Conservation (phyloP, 2,888 invertebrate species). For the Melanargia galathea region DNA sequence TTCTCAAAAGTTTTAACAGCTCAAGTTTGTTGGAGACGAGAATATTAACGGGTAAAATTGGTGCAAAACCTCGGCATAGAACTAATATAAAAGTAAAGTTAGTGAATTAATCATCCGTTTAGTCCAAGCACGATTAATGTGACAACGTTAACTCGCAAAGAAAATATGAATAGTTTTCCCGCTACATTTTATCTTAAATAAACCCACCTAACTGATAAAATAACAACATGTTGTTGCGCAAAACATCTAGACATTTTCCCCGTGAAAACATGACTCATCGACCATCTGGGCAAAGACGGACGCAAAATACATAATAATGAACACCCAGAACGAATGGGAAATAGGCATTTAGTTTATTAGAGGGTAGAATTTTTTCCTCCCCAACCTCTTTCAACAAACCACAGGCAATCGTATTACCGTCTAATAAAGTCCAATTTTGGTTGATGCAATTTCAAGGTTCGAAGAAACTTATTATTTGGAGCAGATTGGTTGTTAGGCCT, state of each 20-base stretch:
- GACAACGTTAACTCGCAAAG: too few species aligned
- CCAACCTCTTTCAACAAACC: constrained; percentile 10
- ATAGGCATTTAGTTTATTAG: constrained; percentile 41
- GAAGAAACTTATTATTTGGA: constrained; percentile 24
- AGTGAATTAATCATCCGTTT: neutral
- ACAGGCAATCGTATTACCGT: neutral
- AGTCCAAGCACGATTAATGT: too few species aligned
- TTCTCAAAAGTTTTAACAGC: neutral
- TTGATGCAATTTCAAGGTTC: constrained; percentile 10
- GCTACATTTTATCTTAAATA: too few species aligned
- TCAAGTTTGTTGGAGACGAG: constrained; percentile 3
- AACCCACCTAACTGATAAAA: neutral
- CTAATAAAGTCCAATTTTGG: constrained; percentile 16
- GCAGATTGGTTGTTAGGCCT: constrained; percentile 28
- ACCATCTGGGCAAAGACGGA: constrained; percentile 43
- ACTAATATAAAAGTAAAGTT: constrained; percentile 13
- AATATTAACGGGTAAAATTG: neutral
- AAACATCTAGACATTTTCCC: constrained; percentile 22
- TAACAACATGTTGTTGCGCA: neutral
- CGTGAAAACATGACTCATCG: constrained; percentile 32
- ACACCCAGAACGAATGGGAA: constrained; percentile 41
- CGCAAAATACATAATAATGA: constrained; percentile 46
- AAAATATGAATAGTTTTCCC: too few species aligned
- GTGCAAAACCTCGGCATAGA: constrained; percentile 2
- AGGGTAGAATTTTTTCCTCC: constrained; percentile 27